Evolutionary conservation across 2,113 vertebrate species (phyloP), one percentile per base, ranked within the genome.

Genomic region (Climacteris rufus): DNA sequence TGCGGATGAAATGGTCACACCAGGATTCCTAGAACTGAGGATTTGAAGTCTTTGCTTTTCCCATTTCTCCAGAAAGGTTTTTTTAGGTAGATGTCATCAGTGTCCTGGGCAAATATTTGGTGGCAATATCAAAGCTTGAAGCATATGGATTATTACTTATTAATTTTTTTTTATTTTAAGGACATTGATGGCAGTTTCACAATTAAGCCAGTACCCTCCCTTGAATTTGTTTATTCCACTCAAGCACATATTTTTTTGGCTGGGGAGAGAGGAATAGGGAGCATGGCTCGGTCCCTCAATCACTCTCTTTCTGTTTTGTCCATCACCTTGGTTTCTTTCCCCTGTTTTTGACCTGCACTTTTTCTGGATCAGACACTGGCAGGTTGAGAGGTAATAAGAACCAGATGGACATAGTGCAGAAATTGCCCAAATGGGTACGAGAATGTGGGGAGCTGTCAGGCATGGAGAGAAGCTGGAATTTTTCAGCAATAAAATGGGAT

Each of bases 401-500:
- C 98, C 99, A 99, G 99, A 99, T 99, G 99, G 99, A 99, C 98
- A 98, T 97, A 97, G 98, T 98, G 97, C 98, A 98, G 98, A 99
- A 99, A 99, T 98, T 99, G 98, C 98, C 98, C 98, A 98, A 99
- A 99, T 98, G 98, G 98, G 98, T 99, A 98, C 98, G 98, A 99
- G 98, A 99, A 98, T 98, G 98, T 98, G 98, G 98, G 98, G 99
- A 99, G 98, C 99, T 99, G 99, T 99, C 99, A 99, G 98, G 98
- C 98, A 99, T 99, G 99, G 98, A 99, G 98, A 99, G 98, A 99
- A 98, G 99, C 98, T 98, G 98, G 99, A 99, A 99, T 99, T 99
- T 99, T 99, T 98, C 98, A 98, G 99, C 98, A 99, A 99, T 99
- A 99, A 99, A 99, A 98, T 97, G 98, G 98, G 99, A 99, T 99